Base-by-base conservation (phyloP, 37 sponge, comb jelly and placozoan genomes). In the Aphrocallistes beatrix region DNA sequence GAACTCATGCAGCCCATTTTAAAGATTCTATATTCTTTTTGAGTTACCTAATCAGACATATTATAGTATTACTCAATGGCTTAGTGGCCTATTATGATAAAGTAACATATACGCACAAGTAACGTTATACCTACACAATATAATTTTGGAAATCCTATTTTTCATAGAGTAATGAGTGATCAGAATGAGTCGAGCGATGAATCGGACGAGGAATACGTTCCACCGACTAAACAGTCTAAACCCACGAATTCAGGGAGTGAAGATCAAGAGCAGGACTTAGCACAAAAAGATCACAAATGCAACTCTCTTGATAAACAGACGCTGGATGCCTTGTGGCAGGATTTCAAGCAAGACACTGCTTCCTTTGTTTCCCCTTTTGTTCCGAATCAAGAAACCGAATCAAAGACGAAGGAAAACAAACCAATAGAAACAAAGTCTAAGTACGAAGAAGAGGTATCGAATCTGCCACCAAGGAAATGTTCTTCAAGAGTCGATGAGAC, bases 111-210 rank as follows among this genome's bases (percentile, higher is more conserved):
- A n/a, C n/a, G n/a, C n/a, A n/a, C n/a, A n/a, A n/a, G n/a, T n/a
- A n/a, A n/a, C n/a, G n/a, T n/a, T n/a, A n/a, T n/a, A n/a, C n/a
- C n/a, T n/a, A n/a, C n/a, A n/a, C n/a, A n/a, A n/a, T n/a, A n/a
- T n/a, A n/a, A n/a, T n/a, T n/a, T n/a, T n/a, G n/a, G n/a, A n/a
- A n/a, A n/a, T n/a, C n/a, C n/a, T n/a, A n/a, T n/a, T n/a, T n/a
- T n/a, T n/a, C n/a, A n/a, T n/a, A n/a, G n/a, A n/a, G n/a, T n/a
- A n/a, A n/a, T n/a, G n/a, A n/a, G n/a, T n/a, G n/a, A n/a, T n/a
- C n/a, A n/a, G n/a, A n/a, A n/a, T 60, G 75, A 60, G 28, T 60
- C 75, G 75, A 60, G 75, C n/a, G 75, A 60, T 6, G 75, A 60
- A 3, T 60, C 75, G n/a, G 49, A 47, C 17, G 17, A 47, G 17